A percentile compares a stretch with the other conserved stretches of the same genome.
These are phyloP conservation scores for Liolophura sinensis DNA, from an alignment of 1,140 invertebrate species.

Conservation along the genomic window DNA sequence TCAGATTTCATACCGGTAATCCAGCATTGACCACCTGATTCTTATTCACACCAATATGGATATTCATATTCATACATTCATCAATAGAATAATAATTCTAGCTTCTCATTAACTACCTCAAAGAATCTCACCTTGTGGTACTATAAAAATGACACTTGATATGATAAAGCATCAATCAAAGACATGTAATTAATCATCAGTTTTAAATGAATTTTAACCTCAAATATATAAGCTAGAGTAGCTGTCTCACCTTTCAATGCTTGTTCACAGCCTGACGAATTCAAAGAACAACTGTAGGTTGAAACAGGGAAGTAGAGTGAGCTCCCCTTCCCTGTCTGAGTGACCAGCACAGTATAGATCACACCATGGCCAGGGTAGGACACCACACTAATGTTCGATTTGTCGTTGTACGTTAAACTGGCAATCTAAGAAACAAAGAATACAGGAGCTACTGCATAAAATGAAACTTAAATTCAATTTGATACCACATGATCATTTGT, in stretches of 20 bases:
- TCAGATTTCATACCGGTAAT: too few species aligned
- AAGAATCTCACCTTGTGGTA: too few species aligned
- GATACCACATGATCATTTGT: not conserved
- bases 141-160: not conserved
- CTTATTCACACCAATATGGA: too few species aligned
- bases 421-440: conserved; percentile 16
- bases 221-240: too few species aligned
- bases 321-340: conserved; percentile 41
- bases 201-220: too few species aligned
- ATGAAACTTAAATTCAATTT: too few species aligned
- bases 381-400: conserved; percentile 63
- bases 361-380: conserved; percentile 69
- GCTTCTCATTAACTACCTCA: too few species aligned
- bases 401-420: conserved; percentile 12
- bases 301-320: conserved; percentile 70
- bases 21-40: too few species aligned
- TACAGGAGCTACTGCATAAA: not conserved
- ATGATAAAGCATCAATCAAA: not conserved
- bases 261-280: conserved; percentile 11
- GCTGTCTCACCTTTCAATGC: not conserved
- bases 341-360: conserved; percentile 68
- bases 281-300: conserved; percentile 68
- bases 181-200: not conserved
- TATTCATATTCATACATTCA: too few species aligned
- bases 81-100: too few species aligned